A percentile compares a stretch with the other conserved stretches of the same genome.
phyloP scores from a whole-genome alignment of 1,140 invertebrate species.

The Bombyx mandarina region DNA sequence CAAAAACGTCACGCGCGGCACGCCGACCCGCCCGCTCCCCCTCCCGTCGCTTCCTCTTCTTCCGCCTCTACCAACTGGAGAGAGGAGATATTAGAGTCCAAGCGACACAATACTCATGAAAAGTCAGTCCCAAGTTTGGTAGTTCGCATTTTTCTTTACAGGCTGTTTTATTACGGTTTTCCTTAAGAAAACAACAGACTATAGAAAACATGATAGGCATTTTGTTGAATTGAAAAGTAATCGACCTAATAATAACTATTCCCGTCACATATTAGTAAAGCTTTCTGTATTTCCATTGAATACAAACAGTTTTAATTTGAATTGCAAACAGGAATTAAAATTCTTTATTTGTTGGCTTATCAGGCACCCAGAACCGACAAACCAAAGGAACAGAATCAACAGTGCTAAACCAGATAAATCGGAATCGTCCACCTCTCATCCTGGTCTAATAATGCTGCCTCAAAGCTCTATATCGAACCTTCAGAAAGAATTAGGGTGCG shows the following conservation, averaged over 20 bases:
- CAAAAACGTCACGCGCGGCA: slow-evolving; percentile 13
- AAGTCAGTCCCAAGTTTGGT: slow-evolving; percentile 16
- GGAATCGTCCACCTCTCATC: slow-evolving; percentile 38
- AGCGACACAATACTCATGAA: slow-evolving; percentile 38
- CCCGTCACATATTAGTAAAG: no score
- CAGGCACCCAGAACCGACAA: slow-evolving; percentile 30
- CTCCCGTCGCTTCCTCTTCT: slow-evolving; percentile 15
- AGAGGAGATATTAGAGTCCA: slow-evolving; percentile 55
- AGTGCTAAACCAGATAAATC: slow-evolving; percentile 49
- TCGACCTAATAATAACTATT: no score
- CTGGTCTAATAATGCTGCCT: slow-evolving; percentile 49
- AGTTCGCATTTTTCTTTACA: no score
- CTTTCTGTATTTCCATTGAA: no score
- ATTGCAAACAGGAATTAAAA: no score
- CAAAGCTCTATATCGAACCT: slow-evolving; percentile 45
- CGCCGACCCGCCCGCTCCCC: slow-evolving; percentile 9
- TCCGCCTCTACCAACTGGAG: slow-evolving; percentile 39
- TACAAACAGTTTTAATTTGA: no score
- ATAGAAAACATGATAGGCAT: no score
- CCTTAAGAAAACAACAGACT: no score
- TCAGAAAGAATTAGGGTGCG: slow-evolving; percentile 52
- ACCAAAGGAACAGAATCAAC: slow-evolving; percentile 43
- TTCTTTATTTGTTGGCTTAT: slow-evolving; percentile 8
- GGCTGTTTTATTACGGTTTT: no score
- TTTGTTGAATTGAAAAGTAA: no score